These are phyloP conservation scores for Cebus imitator DNA, from an alignment of 2,113 vertebrate species.

Conservation along the genomic window DNA sequence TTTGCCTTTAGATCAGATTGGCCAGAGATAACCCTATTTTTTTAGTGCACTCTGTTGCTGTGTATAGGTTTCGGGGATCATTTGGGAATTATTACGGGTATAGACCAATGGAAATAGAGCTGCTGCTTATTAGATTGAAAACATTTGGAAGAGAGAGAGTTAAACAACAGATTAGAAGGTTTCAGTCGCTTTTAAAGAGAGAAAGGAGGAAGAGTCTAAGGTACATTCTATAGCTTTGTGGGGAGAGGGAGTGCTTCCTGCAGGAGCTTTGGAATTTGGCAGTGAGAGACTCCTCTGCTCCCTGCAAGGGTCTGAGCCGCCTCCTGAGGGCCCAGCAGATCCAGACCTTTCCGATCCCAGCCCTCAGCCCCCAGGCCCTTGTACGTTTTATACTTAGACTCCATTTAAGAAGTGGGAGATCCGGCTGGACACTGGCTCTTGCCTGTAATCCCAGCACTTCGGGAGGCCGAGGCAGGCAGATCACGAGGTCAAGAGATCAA, in stretches of 20 bases:
- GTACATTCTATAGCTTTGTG: not conserved
- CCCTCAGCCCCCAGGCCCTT: accelerated
- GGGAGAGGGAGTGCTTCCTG: not conserved
- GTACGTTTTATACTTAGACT: accelerated
- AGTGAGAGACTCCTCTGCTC: not conserved
- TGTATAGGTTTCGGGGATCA: not conserved
- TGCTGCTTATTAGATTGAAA: not conserved
- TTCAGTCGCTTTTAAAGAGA: not conserved
- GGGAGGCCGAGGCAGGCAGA: too few relatives aligned
- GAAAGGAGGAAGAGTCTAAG: not conserved
- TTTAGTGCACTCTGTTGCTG: not conserved
- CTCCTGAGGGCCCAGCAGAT: not conserved
- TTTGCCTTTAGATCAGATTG: not conserved
- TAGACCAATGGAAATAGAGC: not conserved
- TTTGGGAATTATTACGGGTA: not conserved
- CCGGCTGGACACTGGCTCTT: not conserved
- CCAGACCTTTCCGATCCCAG: accelerated
- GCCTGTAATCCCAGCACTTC: too few relatives aligned
- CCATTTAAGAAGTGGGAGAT: not conserved
- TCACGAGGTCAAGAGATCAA: too few relatives aligned
- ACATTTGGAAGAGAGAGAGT: not conserved
- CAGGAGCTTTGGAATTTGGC: not conserved
- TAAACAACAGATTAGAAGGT: not conserved
- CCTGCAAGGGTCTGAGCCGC: not conserved
- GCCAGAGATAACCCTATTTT: not conserved